phyloP scores from a whole-genome alignment of 1,140 invertebrate species.

The Bactericera cockerelli region DNA sequence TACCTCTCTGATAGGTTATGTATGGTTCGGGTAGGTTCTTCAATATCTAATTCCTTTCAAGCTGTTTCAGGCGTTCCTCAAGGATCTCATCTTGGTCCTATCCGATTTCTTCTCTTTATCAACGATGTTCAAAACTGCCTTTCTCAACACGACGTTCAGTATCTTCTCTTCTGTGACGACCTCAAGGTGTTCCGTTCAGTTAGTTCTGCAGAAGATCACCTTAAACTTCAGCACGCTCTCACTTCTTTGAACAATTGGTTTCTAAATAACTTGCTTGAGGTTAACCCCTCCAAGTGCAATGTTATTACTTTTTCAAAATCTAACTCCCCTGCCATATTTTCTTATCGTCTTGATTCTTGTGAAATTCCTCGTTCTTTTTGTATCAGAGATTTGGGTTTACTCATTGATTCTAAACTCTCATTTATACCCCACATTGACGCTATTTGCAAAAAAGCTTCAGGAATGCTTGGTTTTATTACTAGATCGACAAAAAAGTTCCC shows the following conservation, averaged over 20 bases:
- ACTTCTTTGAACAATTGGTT: slow-evolving; percentile 4
- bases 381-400: too few relatives aligned
- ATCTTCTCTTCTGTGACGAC: slow-evolving; percentile 23
- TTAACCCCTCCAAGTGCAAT: slow-evolving; percentile 9
- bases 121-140: too few relatives aligned
- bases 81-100: slow-evolving; percentile 24
- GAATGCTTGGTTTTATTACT: too few relatives aligned
- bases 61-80: slow-evolving; percentile 23
- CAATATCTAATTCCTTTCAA: slow-evolving; percentile 15
- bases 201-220: slow-evolving; percentile 5
- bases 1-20: neutral
- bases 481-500: too few relatives aligned
- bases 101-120: slow-evolving; percentile 24
- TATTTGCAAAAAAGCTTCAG: too few relatives aligned
- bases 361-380: too few relatives aligned
- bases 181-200: slow-evolving; percentile 6
- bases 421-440: too few relatives aligned
- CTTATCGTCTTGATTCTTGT: neutral
- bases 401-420: too few relatives aligned
- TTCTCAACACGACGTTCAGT: slow-evolving; percentile 19
- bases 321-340: neutral
- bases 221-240: slow-evolving; percentile 14
- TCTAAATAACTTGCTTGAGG: neutral
- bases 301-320: slow-evolving; percentile 12
- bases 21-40: slow-evolving; percentile 16